A percentile compares a stretch with the other conserved stretches of the same genome.
These are phyloP conservation scores for Therioaphis trifolii DNA, from an alignment of 2,888 invertebrate species.

Conservation along the genomic window DNA sequence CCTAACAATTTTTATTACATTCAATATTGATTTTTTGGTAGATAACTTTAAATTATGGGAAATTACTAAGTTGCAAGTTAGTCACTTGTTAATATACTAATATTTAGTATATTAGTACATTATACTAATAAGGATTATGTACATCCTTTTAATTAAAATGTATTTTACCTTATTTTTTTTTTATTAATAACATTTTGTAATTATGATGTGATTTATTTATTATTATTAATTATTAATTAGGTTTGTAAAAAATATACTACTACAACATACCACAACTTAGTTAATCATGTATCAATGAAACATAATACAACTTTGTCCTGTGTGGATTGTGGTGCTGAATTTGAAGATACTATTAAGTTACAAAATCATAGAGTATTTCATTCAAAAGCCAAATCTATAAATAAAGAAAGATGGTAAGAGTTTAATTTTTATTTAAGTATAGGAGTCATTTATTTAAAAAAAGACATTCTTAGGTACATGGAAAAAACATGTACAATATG, in stretches of 20 bases:
- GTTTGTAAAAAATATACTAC: constrained; percentile 69
- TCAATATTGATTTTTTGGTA: too few species aligned
- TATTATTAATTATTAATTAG: constrained; percentile 48
- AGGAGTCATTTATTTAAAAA: not conserved
- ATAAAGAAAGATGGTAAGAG: constrained; percentile 54
- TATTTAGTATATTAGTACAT: too few species aligned
- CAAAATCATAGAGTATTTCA: constrained; percentile 60
- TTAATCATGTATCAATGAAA: constrained; percentile 56
- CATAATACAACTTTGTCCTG: constrained; percentile 50
- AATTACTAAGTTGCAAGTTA: too few species aligned
- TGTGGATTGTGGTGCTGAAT: constrained; percentile 54
- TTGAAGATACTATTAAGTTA: constrained; percentile 44
- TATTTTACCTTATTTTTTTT: too few species aligned
- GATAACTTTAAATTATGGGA: too few species aligned
- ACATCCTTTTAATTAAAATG: too few species aligned
- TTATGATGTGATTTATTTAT: not conserved
- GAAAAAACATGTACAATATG: constrained; percentile 78
- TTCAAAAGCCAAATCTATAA: constrained; percentile 50
- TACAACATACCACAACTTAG: constrained; percentile 58
- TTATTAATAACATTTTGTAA: not conserved
- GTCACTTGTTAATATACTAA: too few species aligned
- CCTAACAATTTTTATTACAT: too few species aligned
- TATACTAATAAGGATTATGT: too few species aligned
- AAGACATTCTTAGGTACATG: constrained; percentile 70
- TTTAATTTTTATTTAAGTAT: not conserved